Conservation (phyloP, 2,888 invertebrate species). For the Cheilosia vernalis region DNA sequence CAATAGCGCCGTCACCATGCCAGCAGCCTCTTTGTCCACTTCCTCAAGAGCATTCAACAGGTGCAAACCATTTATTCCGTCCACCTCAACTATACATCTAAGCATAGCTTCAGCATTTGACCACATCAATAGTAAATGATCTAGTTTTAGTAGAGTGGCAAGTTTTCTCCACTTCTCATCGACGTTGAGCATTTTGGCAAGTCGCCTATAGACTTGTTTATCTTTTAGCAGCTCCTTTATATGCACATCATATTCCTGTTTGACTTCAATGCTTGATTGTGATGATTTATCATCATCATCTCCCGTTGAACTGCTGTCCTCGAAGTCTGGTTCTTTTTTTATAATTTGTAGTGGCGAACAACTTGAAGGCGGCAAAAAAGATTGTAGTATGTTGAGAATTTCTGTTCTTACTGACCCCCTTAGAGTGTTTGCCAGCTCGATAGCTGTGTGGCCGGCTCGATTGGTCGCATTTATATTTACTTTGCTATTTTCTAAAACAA, state of each 20-base stretch:
- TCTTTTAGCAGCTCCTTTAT: slow-evolving; percentile 79
- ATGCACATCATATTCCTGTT: slow-evolving; percentile 77
- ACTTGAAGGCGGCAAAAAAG: slow-evolving; percentile 29
- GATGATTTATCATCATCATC: slow-evolving; percentile 56
- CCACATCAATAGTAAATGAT: slow-evolving; percentile 84
- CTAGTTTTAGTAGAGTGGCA: slow-evolving; percentile 84
- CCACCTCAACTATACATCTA: slow-evolving; percentile 81
- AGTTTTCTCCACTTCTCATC: slow-evolving; percentile 86
- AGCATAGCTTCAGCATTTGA: slow-evolving; percentile 86
- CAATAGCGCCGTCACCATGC: background rate
- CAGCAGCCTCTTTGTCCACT: slow-evolving; percentile 32
- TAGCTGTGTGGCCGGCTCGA: slow-evolving; percentile 80
- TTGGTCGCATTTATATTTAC: slow-evolving; percentile 78
- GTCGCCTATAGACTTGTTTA: slow-evolving; percentile 82
- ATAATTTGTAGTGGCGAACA: slow-evolving; percentile 70
- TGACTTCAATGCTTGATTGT: slow-evolving; percentile 5
- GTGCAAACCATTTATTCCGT: slow-evolving; percentile 10
- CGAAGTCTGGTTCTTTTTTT: slow-evolving; percentile 77
- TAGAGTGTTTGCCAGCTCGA: slow-evolving; percentile 82
- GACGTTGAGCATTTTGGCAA: slow-evolving; percentile 85
- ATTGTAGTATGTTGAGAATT: slow-evolving; percentile 54
- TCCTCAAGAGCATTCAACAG: slow-evolving; percentile 39
- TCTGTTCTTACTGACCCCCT: slow-evolving; percentile 53
- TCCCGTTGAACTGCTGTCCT: slow-evolving; percentile 75
- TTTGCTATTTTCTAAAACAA: slow-evolving; percentile 77